Base-by-base conservation (phyloP, 2,797 vertebrate species). In the Xiphorhynchus erythropygius region DNA sequence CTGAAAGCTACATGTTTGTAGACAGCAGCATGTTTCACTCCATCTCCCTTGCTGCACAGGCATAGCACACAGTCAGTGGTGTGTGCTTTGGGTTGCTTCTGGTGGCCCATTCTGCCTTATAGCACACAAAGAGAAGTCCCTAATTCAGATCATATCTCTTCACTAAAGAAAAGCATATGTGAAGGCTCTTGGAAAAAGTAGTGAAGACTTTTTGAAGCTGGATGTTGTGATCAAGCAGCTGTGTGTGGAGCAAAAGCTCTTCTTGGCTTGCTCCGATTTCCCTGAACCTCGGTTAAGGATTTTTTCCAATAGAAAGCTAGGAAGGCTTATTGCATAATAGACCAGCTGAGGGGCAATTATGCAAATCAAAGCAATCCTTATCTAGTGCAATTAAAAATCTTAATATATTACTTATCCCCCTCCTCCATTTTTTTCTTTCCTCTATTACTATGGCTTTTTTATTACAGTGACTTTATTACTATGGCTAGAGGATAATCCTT, bases 21-120 rank as follows among this genome's bases (percentile, higher is more conserved):
- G 33, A 19, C 49, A 53, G 83, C 57, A 37, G 47, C 4, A 0
- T 23, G 15, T 56, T 84, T 70, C 13, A 4, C 47, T 91, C 46
- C 0, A 0, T 89, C 27, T 86, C 33, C 33, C 33, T 53, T 0
- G 0, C 69, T 9, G 25, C 7, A 3, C 19, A 12, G 39, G 5
- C 18, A 2, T 11, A 42, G 57, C 5, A 6, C 4, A 2, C 5
- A 6, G 42, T 35, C 0, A 0, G 8, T 57, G 17, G 35, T 33
- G 19, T 2, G 1, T 76, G 55, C 55, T 62, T 62, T 55, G 35
- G 14, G 32, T 59, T 33, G 18, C 33, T 65, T 88, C 55, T 86
- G 69, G 47, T 47, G 33, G n/a, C 56, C 47, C 37, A 13, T 44
- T 53, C 37, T 86, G 15, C 59, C 22, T 59, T 59, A 47, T 9